phyloP scores from a whole-genome alignment of 2,113 vertebrate species.

The Azemiops feae region DNA sequence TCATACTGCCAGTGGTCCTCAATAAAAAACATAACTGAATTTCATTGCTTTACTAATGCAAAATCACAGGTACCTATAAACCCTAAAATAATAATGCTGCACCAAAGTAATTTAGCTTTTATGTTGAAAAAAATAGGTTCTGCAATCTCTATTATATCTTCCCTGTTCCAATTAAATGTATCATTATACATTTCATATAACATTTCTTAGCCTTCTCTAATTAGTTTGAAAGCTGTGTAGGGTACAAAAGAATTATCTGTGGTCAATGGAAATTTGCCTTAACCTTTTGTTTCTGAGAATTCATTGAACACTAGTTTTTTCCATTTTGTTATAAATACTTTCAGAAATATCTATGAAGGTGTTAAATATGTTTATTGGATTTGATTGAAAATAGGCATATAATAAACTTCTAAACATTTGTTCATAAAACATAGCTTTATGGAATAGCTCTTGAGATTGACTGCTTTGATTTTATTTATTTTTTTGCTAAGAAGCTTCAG shows the following conservation, averaged over 20 bases:
- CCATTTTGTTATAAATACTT: background rate
- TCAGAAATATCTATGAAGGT: constrained; percentile 23
- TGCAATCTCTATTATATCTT: background rate
- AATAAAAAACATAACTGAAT: too few relatives aligned
- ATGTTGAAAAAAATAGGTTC: background rate
- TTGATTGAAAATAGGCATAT: background rate
- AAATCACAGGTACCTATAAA: background rate
- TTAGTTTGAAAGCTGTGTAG: background rate
- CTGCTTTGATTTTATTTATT: constrained; percentile 21
- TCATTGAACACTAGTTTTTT: background rate
- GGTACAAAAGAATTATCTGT: background rate
- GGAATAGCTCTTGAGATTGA: background rate
- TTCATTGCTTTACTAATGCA: background rate
- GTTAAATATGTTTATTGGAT: constrained; percentile 18
- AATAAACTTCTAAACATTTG: background rate
- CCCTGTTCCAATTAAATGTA: background rate
- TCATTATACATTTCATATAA: background rate
- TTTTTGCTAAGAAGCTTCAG: constrained; percentile 32
- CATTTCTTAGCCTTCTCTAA: background rate
- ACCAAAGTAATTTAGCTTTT: background rate
- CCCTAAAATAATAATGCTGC: background rate
- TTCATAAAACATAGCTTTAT: background rate
- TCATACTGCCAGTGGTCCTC: background rate
- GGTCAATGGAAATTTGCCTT: background rate
- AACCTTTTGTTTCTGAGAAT: background rate